These are phyloP conservation scores for Pedionomus torquatus DNA, from an alignment of 2,113 vertebrate genomes.

Conservation along the genomic window DNA sequence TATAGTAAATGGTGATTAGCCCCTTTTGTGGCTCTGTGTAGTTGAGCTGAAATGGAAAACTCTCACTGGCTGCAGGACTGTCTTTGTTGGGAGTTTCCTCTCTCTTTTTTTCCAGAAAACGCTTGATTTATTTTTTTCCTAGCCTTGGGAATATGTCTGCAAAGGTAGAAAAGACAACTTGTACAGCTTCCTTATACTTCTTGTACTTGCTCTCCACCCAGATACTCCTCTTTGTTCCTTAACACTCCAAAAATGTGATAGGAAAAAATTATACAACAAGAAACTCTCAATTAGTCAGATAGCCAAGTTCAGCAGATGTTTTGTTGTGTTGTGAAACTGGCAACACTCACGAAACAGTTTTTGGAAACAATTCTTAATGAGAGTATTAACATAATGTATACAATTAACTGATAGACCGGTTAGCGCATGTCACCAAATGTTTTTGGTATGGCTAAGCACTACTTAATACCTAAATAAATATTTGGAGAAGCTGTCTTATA, in stretches of 20 bases:
- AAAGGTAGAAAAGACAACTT: not conserved
- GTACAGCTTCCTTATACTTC: not conserved
- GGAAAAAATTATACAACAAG: not conserved
- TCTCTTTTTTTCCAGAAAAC: not conserved
- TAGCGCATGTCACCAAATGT: not conserved
- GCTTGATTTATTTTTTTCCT: not conserved
- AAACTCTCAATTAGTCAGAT: not conserved
- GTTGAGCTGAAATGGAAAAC: not conserved
- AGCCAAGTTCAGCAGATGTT: constrained; percentile 52
- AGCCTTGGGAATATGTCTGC: not conserved
- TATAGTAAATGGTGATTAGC: not conserved
- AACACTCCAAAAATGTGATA: not conserved
- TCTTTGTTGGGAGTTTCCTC: not conserved
- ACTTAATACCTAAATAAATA: not conserved
- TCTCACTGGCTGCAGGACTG: not conserved
- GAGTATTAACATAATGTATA: not conserved
- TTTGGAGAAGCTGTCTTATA: not conserved
- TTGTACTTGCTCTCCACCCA: not conserved
- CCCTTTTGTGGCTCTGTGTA: not conserved
- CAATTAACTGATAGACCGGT: not conserved
- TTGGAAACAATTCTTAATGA: not conserved
- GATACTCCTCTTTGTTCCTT: not conserved
- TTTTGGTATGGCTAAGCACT: not conserved
- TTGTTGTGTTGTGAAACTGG: constrained; percentile 10
- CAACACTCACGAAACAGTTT: not conserved